Conservation (phyloP, 2,797 vertebrate species). For the Cetoscarus ocellatus region DNA sequence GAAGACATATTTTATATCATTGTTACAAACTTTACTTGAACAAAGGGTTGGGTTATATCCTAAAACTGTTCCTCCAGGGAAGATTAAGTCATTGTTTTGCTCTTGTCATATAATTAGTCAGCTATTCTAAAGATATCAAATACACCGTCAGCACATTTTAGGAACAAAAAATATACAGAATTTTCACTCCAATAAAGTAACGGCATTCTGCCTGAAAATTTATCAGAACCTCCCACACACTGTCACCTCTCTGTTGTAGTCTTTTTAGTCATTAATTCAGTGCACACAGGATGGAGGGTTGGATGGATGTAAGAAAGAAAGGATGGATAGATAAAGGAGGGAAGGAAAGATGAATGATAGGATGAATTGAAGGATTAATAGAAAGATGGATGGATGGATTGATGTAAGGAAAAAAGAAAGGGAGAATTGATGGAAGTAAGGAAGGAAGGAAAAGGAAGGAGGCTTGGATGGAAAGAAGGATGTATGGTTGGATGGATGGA, state of each 20-base stretch:
- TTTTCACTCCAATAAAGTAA: not conserved
- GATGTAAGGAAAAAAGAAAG: too few species aligned
- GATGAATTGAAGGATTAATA: too few species aligned
- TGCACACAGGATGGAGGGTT: constrained; percentile 8
- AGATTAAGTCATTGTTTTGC: not conserved
- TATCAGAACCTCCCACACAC: not conserved
- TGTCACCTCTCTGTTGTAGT: constrained; percentile 17
- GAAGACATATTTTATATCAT: too few species aligned
- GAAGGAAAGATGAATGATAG: constrained; percentile 28
- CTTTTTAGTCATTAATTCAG: constrained; percentile 57
- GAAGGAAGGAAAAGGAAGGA: too few species aligned
- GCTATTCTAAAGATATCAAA: not conserved
- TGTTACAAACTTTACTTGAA: too few species aligned
- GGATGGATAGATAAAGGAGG: too few species aligned
- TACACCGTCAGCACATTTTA: not conserved
- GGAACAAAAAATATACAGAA: not conserved
- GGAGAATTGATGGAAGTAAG: too few species aligned
- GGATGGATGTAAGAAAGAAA: constrained; percentile 18
- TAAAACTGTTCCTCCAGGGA: too few species aligned
- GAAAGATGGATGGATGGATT: too few species aligned
- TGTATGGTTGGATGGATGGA: too few species aligned
- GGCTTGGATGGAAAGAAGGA: too few species aligned
- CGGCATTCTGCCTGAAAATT: not conserved
- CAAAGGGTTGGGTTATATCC: too few species aligned
- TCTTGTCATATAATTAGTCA: not conserved